Base-by-base conservation (phyloP, 2,113 vertebrate species). In the Chloebia gouldiae region DNA sequence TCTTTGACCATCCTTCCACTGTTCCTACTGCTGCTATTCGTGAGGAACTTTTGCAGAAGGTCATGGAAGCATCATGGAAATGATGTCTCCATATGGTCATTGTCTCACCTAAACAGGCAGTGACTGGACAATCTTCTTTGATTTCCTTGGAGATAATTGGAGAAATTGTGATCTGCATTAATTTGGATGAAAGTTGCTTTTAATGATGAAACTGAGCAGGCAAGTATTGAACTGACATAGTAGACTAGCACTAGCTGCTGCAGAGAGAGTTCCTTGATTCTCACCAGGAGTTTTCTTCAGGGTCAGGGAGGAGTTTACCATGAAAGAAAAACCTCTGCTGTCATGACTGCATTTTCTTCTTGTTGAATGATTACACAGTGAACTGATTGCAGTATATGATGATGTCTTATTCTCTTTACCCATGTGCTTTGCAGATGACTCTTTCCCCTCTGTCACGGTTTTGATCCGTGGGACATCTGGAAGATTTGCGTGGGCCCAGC, bases 401-500 rank as follows among this genome's bases (percentile, higher is more conserved):
- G 57, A 78, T 30, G 9, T 82, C 1, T 86, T 92, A 17, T 65
- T 83, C 49, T 91, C 49, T 64, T 75, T 60, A 84, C 22, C 33
- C 42, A 4, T 97, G 91, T 97, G 88, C 86, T 97, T 88, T 97
- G 95, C 96, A 97, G 97, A 98, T 98, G 99, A 99, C 91, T 99
- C 98, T 86, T 99, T 99, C 80, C 99, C 99, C 35, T 99, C 99
- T 53, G 98, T 99, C 95, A 99, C 99, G 14, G 94, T 99, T 94
- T 93, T 99, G 96, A 98, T 99, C 92, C 98, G 99, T 95, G 99
- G 99, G 82, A 99, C 98, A 68, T 99, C 99, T 63, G 99, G 99
- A 94, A 98, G 99, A 97, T 99, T 99, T 90, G 99, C 99, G 16
- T 99, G 99, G 99, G 99, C 98, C 88, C 99, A 99, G 97, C 99